Evolutionary conservation across 2,888 invertebrate species (phyloP), one percentile per base, ranked within the genome.

Genomic region (Sarcophaga rosellei): DNA sequence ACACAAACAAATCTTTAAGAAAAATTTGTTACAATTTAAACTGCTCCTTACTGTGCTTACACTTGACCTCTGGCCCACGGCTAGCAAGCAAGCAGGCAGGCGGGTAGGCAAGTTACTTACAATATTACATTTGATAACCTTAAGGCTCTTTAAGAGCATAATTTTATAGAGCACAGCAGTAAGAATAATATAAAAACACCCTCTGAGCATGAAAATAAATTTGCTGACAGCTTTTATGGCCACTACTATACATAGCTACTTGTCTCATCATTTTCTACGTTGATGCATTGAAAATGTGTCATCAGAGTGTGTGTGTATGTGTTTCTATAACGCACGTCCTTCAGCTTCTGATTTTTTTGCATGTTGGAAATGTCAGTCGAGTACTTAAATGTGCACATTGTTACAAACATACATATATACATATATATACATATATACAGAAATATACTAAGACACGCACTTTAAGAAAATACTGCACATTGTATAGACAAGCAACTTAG

Each of bases 351-450:
- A 65, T 63, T 82, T 17, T 82, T 17, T 47, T 69, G 53, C 73
- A 73, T 63, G 78, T 73, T 62, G 63, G 62, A 83, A 78, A 72
- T 83, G 82, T 76, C 76, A 72, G 82, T 72, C 76, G 75, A 70
- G 76, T 72, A 76, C 70, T 65, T 75, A 59, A 62, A 62, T 10
- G 8, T 2, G 8, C 8, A 35, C 35, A 35, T 35, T 35, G 2
- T 35, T 35, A 35, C 35, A 35, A 35, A 35, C 35, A 35, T 10
- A 10, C 10, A 35, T 35, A 35, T 1, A 25, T 25, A 4, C 25
- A 25, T 25, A 6, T 3, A 35, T 8, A 10, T 59, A n/a, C n/a
- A 6, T 3, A 35, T 8, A 10, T 59, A n/a, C n/a, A 12, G 21
- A 23, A 61, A 61, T 61, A 15, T 69, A 66, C 35, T 15, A 25